A percentile compares a stretch with the other conserved stretches of the same genome.
phyloP scores from a whole-genome alignment of 2,113 vertebrate genomes.

The Lamprologus ornatipinnis region DNA sequence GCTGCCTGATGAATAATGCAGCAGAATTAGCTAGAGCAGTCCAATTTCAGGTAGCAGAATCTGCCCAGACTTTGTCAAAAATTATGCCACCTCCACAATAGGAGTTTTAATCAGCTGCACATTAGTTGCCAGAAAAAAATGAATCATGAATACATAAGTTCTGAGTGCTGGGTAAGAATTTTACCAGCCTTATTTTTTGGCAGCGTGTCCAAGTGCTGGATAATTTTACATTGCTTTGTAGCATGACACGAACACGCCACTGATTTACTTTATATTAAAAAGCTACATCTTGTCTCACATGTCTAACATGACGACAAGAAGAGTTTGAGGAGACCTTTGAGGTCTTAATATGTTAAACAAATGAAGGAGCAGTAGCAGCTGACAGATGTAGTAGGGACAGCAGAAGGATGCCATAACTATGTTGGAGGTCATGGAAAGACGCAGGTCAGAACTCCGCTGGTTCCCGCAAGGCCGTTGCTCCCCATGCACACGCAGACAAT shows the following conservation, averaged over 20 bases:
- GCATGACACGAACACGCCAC: not conserved
- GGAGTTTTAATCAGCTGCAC: not conserved
- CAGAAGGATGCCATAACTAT: not conserved
- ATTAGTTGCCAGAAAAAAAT: not conserved
- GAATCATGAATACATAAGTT: not conserved
- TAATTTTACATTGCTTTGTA: not conserved
- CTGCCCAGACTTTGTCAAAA: not conserved
- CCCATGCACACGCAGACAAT: not conserved
- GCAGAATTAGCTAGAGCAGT: not conserved
- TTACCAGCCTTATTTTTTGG: not conserved
- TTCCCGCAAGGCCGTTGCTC: slow-evolving; percentile 58
- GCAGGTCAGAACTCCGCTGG: slow-evolving; percentile 28
- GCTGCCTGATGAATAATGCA: not conserved
- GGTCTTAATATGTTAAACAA: not conserved
- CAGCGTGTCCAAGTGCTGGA: not conserved
- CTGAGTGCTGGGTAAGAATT: not conserved
- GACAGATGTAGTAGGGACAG: not conserved
- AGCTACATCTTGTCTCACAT: not conserved
- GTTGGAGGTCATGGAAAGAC: slow-evolving; percentile 28
- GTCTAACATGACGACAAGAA: not conserved
- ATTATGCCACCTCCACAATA: not conserved
- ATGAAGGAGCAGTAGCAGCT: not conserved
- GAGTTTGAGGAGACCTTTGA: not conserved
- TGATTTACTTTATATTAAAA: not conserved
- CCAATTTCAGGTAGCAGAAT: not conserved